These are phyloP conservation scores for Cephonodes hylas DNA, from an alignment of 2,888 invertebrate genomes.

Conservation along the genomic window DNA sequence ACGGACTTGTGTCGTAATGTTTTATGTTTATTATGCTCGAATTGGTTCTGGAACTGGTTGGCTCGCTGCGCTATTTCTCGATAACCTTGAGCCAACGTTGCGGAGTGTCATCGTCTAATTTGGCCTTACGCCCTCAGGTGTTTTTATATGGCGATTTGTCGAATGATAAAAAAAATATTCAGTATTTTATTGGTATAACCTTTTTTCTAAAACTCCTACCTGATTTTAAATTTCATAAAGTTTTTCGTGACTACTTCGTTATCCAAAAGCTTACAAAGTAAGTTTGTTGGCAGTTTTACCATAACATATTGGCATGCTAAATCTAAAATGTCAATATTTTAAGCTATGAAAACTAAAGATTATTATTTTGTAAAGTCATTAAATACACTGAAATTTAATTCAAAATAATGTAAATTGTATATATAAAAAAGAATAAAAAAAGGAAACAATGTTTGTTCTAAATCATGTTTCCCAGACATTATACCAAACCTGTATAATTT, in stretches of 20 bases:
- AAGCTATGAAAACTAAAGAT: background rate
- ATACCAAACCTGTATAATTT: too few species aligned
- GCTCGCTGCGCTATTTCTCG: slow-evolving; percentile 40
- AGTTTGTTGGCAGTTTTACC: background rate
- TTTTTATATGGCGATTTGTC: slow-evolving; percentile 26
- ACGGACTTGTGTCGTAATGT: slow-evolving; percentile 33
- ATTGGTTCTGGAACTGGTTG: slow-evolving; percentile 27
- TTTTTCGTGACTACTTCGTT: background rate
- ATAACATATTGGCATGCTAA: background rate
- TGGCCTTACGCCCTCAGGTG: slow-evolving; percentile 42
- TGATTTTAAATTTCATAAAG: background rate
- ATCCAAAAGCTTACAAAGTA: background rate
- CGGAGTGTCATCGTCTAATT: slow-evolving; percentile 56
- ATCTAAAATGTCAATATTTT: background rate
- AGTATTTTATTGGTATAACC: background rate
- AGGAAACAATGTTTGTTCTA: too few species aligned
- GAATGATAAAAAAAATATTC: background rate
- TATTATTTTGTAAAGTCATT: too few species aligned
- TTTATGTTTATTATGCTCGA: slow-evolving; percentile 25
- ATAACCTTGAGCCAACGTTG: slow-evolving; percentile 52
- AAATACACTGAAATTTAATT: too few species aligned
- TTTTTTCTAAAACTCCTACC: background rate
- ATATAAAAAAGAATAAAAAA: too few species aligned
- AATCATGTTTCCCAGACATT: too few species aligned
- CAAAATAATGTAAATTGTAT: too few species aligned